Evolutionary conservation across 2,113 vertebrate species (phyloP).

Genomic region (Edolisoma coerulescens): DNA sequence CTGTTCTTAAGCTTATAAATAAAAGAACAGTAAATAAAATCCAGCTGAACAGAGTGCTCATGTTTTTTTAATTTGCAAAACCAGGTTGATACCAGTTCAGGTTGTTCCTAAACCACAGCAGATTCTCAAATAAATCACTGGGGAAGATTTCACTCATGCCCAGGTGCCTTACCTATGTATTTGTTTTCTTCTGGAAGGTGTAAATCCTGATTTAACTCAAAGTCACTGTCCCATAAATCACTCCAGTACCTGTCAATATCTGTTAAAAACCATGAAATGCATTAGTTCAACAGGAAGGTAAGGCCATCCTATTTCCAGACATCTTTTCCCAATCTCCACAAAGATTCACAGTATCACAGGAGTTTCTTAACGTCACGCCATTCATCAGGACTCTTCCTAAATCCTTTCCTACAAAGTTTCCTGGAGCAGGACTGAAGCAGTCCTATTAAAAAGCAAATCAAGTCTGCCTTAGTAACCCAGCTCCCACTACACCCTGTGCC

Average conservation of each 20-base stretch:
- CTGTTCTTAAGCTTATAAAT: background rate
- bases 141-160: background rate
- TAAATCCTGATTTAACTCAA: constrained; percentile 83
- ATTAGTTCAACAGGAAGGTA: background rate
- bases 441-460: background rate
- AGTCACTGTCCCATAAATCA: constrained; percentile 83
- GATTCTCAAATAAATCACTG: background rate
- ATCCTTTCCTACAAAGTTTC: background rate
- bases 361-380: background rate
- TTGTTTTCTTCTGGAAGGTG: constrained; percentile 92
- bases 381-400: background rate
- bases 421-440: background rate
- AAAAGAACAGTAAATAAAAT: background rate
- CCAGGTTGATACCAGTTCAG: background rate
- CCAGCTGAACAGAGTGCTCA: background rate
- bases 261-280: constrained; percentile 46
- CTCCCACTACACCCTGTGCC: background rate
- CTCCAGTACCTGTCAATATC: constrained; percentile 85
- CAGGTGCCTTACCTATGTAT: constrained; percentile 84
- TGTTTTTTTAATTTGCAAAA: background rate
- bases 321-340: background rate
- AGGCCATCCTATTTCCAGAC: background rate
- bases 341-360: background rate
- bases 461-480: background rate
- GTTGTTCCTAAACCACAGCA: background rate